Evolutionary conservation across 2,888 invertebrate species (phyloP), one percentile per base, ranked within the genome.

Genomic region (Himalopsyche kuldschensis): DNA sequence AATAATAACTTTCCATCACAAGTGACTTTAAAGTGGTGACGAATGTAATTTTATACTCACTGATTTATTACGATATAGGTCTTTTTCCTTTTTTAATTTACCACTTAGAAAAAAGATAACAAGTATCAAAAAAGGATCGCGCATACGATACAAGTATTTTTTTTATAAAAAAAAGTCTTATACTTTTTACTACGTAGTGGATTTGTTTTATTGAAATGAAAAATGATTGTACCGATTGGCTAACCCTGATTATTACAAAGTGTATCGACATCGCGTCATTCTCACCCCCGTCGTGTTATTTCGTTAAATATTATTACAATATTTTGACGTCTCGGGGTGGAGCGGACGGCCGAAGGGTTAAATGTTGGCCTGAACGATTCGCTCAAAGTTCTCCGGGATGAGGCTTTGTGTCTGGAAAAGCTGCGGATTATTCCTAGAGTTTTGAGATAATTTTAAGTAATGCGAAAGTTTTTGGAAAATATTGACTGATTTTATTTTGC

Each of bases 221-320:
- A n/a, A n/a, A n/a, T n/a, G n/a, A n/a, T n/a, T n/a, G n/a, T n/a
- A n/a, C n/a, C n/a, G n/a, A n/a, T 20, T 55, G 4, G 55, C 24
- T 10, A 55, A n/a, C 55, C 55, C 55, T 55, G 20, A 20, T n/a
- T 55, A 55, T 55, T 55, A 55, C 20, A 55, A 24, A 47, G 11
- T 55, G 75, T 82, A 82, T 82, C 82, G 82, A 82, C 82, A 82
- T 63, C 63, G 24, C n/a, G 24, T 55, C 55, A 6, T 55, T 55
- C 55, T 55, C 55, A 55, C 75, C 30, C 32, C 75, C n/a, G 17
- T 48, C 79, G 78, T 79, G 77, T 77, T 80, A 80, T 80, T 83
- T 83, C 83, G 80, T 83, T 77, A 83, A 83, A 80, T 80, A 83
- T 80, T 80, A 80, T 80, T 83, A 83, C 79, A 79, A 82, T 80